phyloP scores from a whole-genome alignment of 2,888 invertebrate genomes.

The Harpalus rufipes region DNA sequence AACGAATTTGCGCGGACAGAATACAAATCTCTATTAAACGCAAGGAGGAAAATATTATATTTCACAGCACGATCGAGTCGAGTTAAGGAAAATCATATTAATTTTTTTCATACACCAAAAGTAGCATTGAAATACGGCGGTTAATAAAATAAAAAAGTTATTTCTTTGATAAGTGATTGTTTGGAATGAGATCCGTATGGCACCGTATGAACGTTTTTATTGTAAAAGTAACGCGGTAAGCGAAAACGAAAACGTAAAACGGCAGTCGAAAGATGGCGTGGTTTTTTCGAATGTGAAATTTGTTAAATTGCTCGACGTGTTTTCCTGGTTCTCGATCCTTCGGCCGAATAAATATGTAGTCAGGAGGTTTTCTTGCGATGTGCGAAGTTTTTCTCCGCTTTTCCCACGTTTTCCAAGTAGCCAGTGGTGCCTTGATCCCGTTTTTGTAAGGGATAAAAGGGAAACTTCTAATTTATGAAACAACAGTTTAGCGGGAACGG shows the following conservation, averaged over 20 bases:
- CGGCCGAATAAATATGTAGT: constrained; percentile 62
- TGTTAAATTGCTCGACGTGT: constrained; percentile 63
- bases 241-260: constrained; percentile 38
- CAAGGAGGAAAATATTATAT: not conserved
- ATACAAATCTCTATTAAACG: constrained; percentile 18
- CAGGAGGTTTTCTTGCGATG: constrained; percentile 54
- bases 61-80: constrained; percentile 7
- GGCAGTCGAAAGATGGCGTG: constrained; percentile 20
- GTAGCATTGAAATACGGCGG: not conserved
- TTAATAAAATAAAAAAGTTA: constrained; percentile 20
- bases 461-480: constrained; percentile 48
- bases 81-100: constrained; percentile 31
- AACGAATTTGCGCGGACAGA: constrained; percentile 18
- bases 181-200: constrained; percentile 18
- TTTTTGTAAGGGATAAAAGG: constrained; percentile 43
- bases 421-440: constrained; percentile 53
- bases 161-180: not conserved
- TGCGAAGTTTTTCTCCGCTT: constrained; percentile 50
- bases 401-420: constrained; percentile 56
- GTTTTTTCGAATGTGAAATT: constrained; percentile 58
- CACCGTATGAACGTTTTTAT: constrained; percentile 19
- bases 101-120: constrained; percentile 9
- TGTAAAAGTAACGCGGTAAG: constrained; percentile 17
- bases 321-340: constrained; percentile 57
- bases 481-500: constrained; percentile 25